A percentile compares a stretch with the other conserved stretches of the same genome.
These are phyloP conservation scores for Penaeus vannamei DNA, from an alignment of 1,140 invertebrate species.

Conservation along the genomic window DNA sequence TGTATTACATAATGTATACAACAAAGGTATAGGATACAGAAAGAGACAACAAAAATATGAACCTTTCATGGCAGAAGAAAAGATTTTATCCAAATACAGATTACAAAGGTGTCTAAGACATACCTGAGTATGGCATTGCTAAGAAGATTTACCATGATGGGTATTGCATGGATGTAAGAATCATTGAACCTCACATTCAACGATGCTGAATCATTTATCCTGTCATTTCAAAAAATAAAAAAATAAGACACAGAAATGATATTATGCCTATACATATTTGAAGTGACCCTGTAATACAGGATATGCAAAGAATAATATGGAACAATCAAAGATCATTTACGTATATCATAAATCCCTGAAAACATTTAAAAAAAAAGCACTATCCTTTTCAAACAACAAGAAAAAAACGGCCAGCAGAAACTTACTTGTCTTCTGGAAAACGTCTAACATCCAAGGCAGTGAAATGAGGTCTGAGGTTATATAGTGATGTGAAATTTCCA, in stretches of 20 bases:
- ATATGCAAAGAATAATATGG: too few relatives aligned
- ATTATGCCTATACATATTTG: not conserved
- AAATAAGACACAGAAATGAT: not conserved
- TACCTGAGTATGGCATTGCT: constrained; percentile 82
- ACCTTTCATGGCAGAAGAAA: too few relatives aligned
- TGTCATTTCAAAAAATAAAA: not conserved
- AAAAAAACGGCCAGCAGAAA: not conserved
- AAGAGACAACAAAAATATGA: too few relatives aligned
- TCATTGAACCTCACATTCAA: constrained; percentile 74
- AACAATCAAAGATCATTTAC: too few relatives aligned
- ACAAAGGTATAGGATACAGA: too few relatives aligned
- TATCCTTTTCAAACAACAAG: not conserved
- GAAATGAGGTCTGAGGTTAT: not conserved
- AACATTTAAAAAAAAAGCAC: not conserved
- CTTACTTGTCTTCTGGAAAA: not conserved
- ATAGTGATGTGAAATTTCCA: not conserved
- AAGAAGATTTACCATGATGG: constrained; percentile 82
- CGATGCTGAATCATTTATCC: not conserved
- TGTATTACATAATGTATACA: too few relatives aligned
- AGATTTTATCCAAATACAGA: not conserved
- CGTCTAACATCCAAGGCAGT: not conserved
- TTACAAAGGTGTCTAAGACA: constrained; percentile 58
- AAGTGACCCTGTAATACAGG: not conserved
- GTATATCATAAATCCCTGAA: too few relatives aligned
- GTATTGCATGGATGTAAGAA: constrained; percentile 84